Conservation (phyloP, 2,113 vertebrate genomes). For the Balaeniceps rex region DNA sequence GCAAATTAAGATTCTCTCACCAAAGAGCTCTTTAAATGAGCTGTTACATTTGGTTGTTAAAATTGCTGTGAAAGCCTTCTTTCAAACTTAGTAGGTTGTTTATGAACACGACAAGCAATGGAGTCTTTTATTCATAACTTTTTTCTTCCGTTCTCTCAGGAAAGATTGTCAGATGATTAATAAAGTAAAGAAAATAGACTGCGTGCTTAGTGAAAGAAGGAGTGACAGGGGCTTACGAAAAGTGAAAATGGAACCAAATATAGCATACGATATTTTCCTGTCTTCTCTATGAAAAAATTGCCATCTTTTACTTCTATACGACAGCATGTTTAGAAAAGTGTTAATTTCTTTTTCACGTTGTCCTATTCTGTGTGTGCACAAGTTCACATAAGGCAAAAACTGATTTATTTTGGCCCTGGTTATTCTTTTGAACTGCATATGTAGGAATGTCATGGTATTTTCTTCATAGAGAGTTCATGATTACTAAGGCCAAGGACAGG, state of each 20-base stretch:
- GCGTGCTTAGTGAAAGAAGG: neutral
- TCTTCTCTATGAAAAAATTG: neutral
- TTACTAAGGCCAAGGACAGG: neutral
- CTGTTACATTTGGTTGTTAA: neutral
- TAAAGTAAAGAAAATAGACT: neutral
- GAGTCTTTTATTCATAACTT: neutral
- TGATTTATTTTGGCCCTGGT: neutral
- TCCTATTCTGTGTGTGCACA: neutral
- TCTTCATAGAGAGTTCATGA: neutral
- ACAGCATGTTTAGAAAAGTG: neutral
- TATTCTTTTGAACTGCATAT: neutral
- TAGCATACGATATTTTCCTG: neutral
- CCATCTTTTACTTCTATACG: neutral
- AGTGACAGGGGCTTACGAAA: neutral
- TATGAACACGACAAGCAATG: neutral
- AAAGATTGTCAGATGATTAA: neutral
- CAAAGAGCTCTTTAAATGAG: neutral
- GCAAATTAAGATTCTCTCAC: neutral
- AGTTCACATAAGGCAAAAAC: neutral
- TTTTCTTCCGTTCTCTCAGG: neutral
- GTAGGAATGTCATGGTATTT: neutral
- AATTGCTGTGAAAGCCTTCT: neutral
- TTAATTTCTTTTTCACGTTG: conserved; percentile 6
- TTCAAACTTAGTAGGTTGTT: neutral
- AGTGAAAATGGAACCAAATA: neutral